A percentile compares a stretch with the other conserved stretches of the same genome.
Evolutionary conservation across 2,888 invertebrate species (phyloP).

Genomic region (Atrina japonica): DNA sequence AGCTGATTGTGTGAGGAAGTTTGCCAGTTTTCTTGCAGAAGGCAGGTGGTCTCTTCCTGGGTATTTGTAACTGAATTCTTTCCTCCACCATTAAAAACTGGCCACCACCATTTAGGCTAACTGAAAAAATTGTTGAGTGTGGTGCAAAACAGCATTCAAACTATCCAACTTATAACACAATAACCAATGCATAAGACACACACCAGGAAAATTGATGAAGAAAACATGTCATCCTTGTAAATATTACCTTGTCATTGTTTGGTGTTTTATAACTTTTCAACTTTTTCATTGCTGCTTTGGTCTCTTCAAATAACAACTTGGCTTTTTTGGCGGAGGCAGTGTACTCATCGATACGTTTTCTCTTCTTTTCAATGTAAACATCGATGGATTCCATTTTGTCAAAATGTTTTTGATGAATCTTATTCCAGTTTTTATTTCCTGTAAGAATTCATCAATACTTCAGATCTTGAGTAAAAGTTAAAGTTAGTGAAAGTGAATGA

Average conservation of each 20-base stretch:
- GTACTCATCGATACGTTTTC: constrained; percentile 65
- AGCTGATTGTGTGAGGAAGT: too few species aligned
- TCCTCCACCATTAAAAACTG: too few species aligned
- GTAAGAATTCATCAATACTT: constrained; percentile 11
- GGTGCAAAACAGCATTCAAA: too few species aligned
- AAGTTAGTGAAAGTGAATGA: not conserved
- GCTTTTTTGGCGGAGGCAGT: constrained; percentile 65
- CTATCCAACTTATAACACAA: too few species aligned
- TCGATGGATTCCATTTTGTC: constrained; percentile 76
- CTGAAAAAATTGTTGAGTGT: too few species aligned
- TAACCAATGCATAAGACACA: too few species aligned
- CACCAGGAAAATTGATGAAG: too few species aligned
- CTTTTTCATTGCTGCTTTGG: constrained; percentile 55
- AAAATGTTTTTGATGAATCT: constrained; percentile 74
- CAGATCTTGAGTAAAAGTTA: not conserved
- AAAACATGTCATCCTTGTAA: too few species aligned
- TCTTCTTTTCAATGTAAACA: constrained; percentile 74
- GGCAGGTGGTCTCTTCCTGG: too few species aligned
- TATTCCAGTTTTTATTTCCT: constrained; percentile 74
- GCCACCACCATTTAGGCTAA: too few species aligned
- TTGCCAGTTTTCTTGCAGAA: too few species aligned
- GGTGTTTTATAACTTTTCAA: constrained; percentile 66
- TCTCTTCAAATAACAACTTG: constrained; percentile 55
- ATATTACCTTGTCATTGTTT: constrained; percentile 15
- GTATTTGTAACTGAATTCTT: too few species aligned